Evolutionary conservation across 2,888 invertebrate species (phyloP), one percentile per base, ranked within the genome.

Genomic region (Lottia gigantea): DNA sequence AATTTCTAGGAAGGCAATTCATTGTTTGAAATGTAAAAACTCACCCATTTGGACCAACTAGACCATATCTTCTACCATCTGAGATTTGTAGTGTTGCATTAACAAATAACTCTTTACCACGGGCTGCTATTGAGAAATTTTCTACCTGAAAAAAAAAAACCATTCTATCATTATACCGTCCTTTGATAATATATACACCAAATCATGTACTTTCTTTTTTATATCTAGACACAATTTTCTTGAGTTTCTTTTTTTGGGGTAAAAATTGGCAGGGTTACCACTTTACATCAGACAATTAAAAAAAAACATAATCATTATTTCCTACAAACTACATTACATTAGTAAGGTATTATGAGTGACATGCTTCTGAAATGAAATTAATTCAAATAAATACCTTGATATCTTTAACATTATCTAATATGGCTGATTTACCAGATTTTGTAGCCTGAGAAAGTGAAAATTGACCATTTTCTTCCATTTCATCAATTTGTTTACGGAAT

Each of bases 21-120:
- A 31, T 31, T 31, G 31, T 40, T 40, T 40, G 11, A 40, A 11
- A 40, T 40, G 11, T 40, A 8, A 40, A 40, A 6, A 40, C 40
- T 87, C 89, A 93, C 93, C 96, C 99, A 89, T 99, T 99, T 0
- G 99, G 99, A 31, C 99, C 99, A 2, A 99, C 98, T 7, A 99
- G 91, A 83, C 99, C 99, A 89, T 99, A 99, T 81, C 96, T 92
- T 64, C 98, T 92, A 0, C 97, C 96, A 83, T 94, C 92, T 0
- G 98, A 97, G 80, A 99, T 97, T 67, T 95, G 90, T 46, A 99
- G 90, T 88, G 93, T 95, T 0, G 99, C 98, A 89, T 99, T 98
- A 46, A 96, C 94, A 88, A 99, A 98, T 64, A 99, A 91, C 86
- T 98, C 96, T 83, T 99, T 96, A 70, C 99, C 99, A 88, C 96